Percentiles rank a stretch among this genome's conserved stretches.
phyloP scores from a whole-genome alignment of 2,888 invertebrate genomes.

The Abrostola tripartita region DNA sequence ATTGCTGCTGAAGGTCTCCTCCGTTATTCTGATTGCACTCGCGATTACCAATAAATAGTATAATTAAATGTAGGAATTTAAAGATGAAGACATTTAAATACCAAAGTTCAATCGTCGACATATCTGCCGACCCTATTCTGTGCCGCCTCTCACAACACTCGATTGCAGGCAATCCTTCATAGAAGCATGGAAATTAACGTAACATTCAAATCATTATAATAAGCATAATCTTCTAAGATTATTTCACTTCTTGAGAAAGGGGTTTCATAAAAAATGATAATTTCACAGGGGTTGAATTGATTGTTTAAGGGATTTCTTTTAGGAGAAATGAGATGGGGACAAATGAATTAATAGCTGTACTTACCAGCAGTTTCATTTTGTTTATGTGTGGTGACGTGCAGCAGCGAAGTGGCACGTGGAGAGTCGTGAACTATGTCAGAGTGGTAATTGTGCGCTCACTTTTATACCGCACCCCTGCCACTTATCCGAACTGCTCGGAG shows the following conservation, averaged over 20 bases:
- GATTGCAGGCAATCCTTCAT: constrained; percentile 70
- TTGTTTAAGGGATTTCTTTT: constrained; percentile 29
- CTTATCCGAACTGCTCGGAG: constrained; percentile 70
- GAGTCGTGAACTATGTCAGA: constrained; percentile 85
- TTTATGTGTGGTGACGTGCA: constrained; percentile 72
- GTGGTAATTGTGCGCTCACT: constrained; percentile 84
- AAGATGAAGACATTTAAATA: constrained; percentile 74
- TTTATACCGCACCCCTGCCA: constrained; percentile 88
- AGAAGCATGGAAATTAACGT: constrained; percentile 56
- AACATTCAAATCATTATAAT: constrained; percentile 49
- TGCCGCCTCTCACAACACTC: constrained; percentile 72
- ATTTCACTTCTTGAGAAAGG: constrained; percentile 36
- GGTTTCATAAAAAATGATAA: constrained; percentile 8
- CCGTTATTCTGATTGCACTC: constrained; percentile 36
- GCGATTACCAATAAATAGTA: constrained; percentile 51
- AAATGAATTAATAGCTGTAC: constrained; percentile 66
- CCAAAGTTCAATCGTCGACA: constrained; percentile 78
- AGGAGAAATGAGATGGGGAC: constrained; percentile 43
- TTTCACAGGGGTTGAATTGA: constrained; percentile 4
- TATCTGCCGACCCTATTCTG: constrained; percentile 75
- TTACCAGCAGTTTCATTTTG: constrained; percentile 86
- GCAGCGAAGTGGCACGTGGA: constrained; percentile 78
- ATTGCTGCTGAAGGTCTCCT: constrained; percentile 23
- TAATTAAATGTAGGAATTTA: constrained; percentile 73
- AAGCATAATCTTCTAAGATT: constrained; percentile 32